phyloP scores from a whole-genome alignment of 2,888 invertebrate species.

The Thymelicus sylvestris region DNA sequence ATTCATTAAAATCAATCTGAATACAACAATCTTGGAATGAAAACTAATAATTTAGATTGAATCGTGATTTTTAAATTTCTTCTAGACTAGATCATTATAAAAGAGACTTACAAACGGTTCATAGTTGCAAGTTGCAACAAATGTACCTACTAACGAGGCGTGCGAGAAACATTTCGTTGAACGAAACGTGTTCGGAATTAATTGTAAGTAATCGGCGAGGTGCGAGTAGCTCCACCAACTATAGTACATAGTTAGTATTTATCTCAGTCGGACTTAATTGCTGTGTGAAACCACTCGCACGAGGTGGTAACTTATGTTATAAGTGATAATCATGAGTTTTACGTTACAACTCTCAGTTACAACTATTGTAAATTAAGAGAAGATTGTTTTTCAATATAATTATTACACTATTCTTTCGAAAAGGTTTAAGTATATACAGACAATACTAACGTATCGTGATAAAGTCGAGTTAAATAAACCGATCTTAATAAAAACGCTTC shows the following conservation, averaged over 20 bases:
- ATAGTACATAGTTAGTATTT: slow-evolving; percentile 30
- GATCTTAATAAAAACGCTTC: background rate
- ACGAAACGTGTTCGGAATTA: slow-evolving; percentile 30
- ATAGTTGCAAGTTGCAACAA: slow-evolving; percentile 11
- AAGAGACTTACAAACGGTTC: no score
- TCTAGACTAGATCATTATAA: no score
- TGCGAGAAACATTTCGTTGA: slow-evolving; percentile 25
- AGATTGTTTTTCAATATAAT: background rate
- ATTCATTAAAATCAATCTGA: no score
- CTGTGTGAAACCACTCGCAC: slow-evolving; percentile 2
- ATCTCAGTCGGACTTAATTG: slow-evolving; percentile 25
- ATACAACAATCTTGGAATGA: no score
- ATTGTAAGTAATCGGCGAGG: slow-evolving; percentile 24
- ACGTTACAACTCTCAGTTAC: background rate
- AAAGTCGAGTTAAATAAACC: background rate
- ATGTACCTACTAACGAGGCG: slow-evolving; percentile 17
- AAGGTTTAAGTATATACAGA: background rate
- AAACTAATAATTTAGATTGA: no score
- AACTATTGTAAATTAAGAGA: background rate
- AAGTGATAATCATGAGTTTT: background rate
- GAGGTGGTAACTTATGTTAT: background rate
- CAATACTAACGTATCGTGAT: background rate
- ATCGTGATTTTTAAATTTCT: no score
- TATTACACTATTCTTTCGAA: background rate
- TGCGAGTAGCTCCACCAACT: slow-evolving; percentile 2